Percentiles rank a stretch among this genome's conserved stretches.
These are phyloP conservation scores for Trachelus tabidus DNA, from an alignment of 2,888 invertebrate genomes.

Conservation along the genomic window DNA sequence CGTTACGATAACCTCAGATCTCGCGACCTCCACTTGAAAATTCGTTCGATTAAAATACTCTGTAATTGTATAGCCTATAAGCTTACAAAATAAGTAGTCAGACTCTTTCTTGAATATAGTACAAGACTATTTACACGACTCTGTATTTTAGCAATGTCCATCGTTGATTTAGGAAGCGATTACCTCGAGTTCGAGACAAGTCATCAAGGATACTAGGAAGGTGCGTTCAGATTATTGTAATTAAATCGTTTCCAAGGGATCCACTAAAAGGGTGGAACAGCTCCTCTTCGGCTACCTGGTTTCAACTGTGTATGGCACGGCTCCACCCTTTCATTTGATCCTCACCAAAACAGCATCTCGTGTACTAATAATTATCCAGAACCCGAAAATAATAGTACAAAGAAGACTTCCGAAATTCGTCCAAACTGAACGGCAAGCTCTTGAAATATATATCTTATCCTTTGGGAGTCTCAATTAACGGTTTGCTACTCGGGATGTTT, in stretches of 20 bases:
- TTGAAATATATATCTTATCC: neutral
- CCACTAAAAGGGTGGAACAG: slow-evolving; percentile 29
- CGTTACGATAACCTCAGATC: neutral
- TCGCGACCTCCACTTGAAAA: neutral
- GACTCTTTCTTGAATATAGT: neutral
- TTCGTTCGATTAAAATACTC: neutral
- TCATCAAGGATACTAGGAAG: slow-evolving; percentile 55
- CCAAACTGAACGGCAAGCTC: neutral
- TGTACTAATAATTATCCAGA: neutral
- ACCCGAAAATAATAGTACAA: neutral
- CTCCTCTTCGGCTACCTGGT: slow-evolving; percentile 47
- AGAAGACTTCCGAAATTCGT: neutral
- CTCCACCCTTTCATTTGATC: neutral
- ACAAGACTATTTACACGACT: neutral
- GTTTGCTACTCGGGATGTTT: neutral
- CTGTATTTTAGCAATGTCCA: neutral
- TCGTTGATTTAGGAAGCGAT: neutral
- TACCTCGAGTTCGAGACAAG: slow-evolving; percentile 35
- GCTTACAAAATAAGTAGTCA: neutral
- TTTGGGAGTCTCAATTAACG: neutral
- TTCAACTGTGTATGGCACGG: slow-evolving; percentile 28
- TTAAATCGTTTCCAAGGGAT: slow-evolving; percentile 54
- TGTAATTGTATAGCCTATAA: neutral
- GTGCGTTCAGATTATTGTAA: slow-evolving; percentile 62
- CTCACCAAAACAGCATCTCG: neutral